Evolutionary conservation across 2,888 invertebrate genomes (phyloP).

Genomic region (Gnatocerus cornutus): DNA sequence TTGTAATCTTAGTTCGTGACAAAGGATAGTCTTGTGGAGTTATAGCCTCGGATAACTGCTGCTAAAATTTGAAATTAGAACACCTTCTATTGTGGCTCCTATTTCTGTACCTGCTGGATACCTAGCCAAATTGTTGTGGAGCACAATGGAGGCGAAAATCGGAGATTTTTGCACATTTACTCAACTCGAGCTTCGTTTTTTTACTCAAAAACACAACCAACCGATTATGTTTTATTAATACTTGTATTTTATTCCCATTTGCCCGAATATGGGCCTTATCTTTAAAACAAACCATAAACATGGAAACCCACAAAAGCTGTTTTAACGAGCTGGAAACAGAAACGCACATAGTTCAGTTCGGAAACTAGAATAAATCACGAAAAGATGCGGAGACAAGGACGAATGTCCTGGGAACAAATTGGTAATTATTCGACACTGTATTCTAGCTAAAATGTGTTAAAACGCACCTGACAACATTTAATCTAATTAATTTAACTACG

Average conservation of each 20-base stretch:
- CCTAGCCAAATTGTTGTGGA: slow-evolving; percentile 15
- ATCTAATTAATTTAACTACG: background rate
- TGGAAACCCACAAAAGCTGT: background rate
- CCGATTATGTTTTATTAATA: background rate
- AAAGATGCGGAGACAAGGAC: no score
- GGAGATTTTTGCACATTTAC: no score
- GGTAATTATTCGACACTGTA: no score
- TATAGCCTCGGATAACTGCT: background rate
- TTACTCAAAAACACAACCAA: background rate
- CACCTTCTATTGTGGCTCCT: background rate
- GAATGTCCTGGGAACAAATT: no score
- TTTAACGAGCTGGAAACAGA: background rate
- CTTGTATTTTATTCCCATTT: background rate
- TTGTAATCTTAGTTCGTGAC: background rate
- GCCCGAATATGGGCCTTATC: slow-evolving; percentile 1
- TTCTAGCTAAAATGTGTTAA: background rate
- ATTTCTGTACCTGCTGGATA: slow-evolving; percentile 10
- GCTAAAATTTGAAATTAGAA: slow-evolving; percentile 6
- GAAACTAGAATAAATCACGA: no score
- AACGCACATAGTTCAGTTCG: no score
- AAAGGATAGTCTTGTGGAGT: background rate
- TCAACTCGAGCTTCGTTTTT: no score
- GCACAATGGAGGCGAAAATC: background rate
- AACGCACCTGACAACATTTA: background rate
- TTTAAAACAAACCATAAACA: slow-evolving; percentile 5